phyloP scores from a whole-genome alignment of 2,113 vertebrate species.

The Amblyornis subalaris region DNA sequence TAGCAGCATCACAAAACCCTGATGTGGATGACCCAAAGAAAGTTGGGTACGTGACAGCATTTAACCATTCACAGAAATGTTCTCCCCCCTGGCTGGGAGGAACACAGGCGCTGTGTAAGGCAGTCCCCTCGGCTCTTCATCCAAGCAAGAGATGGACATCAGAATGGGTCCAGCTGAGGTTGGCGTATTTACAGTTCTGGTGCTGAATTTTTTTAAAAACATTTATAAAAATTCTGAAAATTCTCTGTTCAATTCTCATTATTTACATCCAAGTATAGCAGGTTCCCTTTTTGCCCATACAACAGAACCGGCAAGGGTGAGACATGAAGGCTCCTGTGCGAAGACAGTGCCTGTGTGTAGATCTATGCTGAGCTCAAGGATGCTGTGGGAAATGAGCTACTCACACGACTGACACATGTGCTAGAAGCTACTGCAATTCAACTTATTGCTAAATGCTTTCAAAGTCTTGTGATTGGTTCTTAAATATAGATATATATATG shows the following conservation, averaged over 20 bases:
- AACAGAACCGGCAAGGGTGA: neutral
- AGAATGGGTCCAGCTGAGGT: neutral
- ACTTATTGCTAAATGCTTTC: conserved; percentile 70
- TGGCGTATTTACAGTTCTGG: conserved; percentile 14
- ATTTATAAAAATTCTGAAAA: conserved; percentile 50
- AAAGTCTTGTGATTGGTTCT: conserved; percentile 43
- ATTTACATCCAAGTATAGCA: conserved; percentile 35
- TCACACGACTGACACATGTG: conserved; percentile 38
- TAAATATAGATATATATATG: neutral
- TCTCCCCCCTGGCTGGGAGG: neutral
- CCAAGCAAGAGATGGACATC: neutral
- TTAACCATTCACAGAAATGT: conserved; percentile 13
- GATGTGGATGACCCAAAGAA: conserved; percentile 50
- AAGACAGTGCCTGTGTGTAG: neutral
- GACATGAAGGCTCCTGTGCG: neutral
- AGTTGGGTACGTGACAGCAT: conserved; percentile 32
- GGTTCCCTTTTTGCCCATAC: neutral
- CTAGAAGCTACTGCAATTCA: conserved; percentile 61
- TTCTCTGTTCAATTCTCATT: conserved; percentile 19
- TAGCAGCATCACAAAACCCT: conserved; percentile 66
- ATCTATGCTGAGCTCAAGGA: neutral
- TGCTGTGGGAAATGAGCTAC: conserved; percentile 34
- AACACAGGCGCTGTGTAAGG: neutral
- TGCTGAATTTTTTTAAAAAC: conserved; percentile 25
- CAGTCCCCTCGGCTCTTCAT: neutral